Base-by-base conservation (phyloP, 2,797 vertebrate genomes). In the Lepus oiostolus region DNA sequence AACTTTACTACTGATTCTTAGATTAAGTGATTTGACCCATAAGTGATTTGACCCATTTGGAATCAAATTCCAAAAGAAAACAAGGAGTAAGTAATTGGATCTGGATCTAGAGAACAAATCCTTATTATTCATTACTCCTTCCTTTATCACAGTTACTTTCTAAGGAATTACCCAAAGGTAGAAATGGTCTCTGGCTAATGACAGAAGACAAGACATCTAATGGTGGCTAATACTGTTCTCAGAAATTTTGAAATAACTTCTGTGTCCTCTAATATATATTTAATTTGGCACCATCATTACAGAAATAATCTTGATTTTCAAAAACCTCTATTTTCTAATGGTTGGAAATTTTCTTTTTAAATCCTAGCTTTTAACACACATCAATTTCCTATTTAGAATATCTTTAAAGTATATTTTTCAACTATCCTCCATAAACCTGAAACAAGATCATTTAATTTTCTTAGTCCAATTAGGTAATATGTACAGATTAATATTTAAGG, bases 251-350 rank as follows among this genome's bases (percentile, higher is more conserved):
- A 26, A 90, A 93, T 89, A 50, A 19, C 70, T 87, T 92, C 75
- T 81, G 63, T 77, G 30, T 94, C 94, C 58, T 81, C 28, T 62
- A 74, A 72, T 35, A 92, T 63, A 63, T n/a, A 71, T 12, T 75
- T 93, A 93, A 88, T 80, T 91, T 35, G 80, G 30, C 24, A 72
- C 14, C 35, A 83, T 65, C 82, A 88, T 24, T 60, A 77, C 76
- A 21, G 90, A 95, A 93, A 87, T 76, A 92, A 84, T 70, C 22
- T 84, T 88, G 63, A 77, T 35, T 90, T 94, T 82, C 26, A 94
- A 84, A 21, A 70, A 26, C 30, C 32, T 84, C 32, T 81, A 26
- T 28, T 85, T 77, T 75, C 42, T 86, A 88, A 74, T 32, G 14
- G 60, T 11, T 58, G 60, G 9, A 72, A 22, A 38, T 67, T 70